Conservation (phyloP, 2,113 vertebrate species). For the Donacobius atricapilla region DNA sequence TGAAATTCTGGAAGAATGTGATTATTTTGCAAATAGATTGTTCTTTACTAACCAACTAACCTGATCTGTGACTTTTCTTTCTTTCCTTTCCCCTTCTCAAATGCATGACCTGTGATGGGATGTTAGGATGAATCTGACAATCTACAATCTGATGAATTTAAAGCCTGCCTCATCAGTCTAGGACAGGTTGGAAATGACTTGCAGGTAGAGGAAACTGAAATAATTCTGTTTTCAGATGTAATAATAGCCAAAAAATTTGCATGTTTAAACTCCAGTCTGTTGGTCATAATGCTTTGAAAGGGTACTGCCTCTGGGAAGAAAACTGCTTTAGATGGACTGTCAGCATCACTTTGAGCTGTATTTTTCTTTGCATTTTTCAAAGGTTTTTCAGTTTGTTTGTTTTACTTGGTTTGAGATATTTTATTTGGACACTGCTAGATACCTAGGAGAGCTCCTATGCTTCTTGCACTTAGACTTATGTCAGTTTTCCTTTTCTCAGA, state of each 20-base stretch:
- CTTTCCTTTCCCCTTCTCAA: background rate
- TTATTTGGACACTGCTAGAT: background rate
- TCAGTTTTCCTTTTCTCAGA: background rate
- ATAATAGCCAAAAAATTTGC: background rate
- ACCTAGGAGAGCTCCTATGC: background rate
- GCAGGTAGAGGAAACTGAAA: conserved; percentile 59
- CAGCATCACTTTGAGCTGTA: background rate
- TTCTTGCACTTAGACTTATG: background rate
- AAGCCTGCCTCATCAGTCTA: conserved; percentile 74
- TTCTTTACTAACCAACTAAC: conserved; percentile 45
- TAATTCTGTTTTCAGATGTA: background rate
- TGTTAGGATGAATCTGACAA: conserved; percentile 58
- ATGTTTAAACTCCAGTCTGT: background rate
- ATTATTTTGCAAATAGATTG: background rate
- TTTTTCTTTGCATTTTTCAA: background rate
- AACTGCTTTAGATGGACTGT: background rate
- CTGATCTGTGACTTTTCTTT: conserved; percentile 4
- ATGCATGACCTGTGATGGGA: conserved; percentile 44
- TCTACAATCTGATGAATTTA: conserved; percentile 67
- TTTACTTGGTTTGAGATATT: background rate
- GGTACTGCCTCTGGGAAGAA: background rate
- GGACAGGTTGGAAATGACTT: conserved; percentile 67
- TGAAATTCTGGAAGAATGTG: background rate
- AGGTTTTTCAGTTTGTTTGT: background rate
- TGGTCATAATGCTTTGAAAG: background rate